phyloP scores from a whole-genome alignment of 2,888 invertebrate species.

The Koerneria pararmatus region DNA sequence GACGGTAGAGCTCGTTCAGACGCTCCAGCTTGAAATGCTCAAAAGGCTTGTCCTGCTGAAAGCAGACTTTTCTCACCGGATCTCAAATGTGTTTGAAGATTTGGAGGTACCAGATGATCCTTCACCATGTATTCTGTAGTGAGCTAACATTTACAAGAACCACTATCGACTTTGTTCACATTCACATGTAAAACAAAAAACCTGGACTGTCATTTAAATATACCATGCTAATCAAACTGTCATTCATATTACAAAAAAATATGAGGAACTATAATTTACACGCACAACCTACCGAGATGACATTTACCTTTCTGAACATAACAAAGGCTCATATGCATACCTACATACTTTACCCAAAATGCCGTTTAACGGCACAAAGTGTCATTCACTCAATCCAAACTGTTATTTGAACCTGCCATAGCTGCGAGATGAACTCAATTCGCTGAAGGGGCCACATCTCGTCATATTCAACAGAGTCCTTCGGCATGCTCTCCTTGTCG shows the following conservation, averaged over 20 bases:
- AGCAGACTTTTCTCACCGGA: no score
- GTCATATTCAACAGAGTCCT: conserved; percentile 24
- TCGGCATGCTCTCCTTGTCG: conserved; percentile 28
- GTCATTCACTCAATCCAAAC: background rate
- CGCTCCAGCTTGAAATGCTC: conserved; percentile 64
- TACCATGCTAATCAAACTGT: background rate
- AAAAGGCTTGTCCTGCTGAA: conserved; percentile 54
- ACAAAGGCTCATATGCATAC: background rate
- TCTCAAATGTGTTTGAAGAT: no score
- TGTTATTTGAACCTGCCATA: conserved; percentile 35
- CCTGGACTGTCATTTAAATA: background rate
- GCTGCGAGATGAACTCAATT: conserved; percentile 41
- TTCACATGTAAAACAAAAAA: no score
- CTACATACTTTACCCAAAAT: background rate
- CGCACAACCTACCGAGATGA: background rate
- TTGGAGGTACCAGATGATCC: no score
- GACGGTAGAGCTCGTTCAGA: conserved; percentile 70
- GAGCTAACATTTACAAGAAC: no score
- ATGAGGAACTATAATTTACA: background rate
- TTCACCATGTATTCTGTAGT: no score
- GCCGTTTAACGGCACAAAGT: background rate
- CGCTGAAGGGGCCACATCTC: conserved; percentile 44
- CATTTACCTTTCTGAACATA: background rate
- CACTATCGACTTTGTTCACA: no score
- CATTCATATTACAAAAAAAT: background rate